phyloP scores from a whole-genome alignment of 2,797 vertebrate genomes.

The Epinephelus coioides region DNA sequence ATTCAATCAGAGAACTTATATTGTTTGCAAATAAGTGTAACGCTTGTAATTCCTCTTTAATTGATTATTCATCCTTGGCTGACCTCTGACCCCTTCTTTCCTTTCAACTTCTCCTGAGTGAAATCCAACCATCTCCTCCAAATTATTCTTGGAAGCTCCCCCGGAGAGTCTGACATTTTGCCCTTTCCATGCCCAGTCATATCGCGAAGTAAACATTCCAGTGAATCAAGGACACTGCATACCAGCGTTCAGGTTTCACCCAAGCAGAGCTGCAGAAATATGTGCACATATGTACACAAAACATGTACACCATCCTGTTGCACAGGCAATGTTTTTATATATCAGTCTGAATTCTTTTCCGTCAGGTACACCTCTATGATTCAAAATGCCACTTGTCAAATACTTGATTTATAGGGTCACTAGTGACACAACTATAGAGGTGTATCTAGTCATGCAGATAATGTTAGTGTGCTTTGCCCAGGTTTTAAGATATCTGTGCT shows the following conservation, averaged over 20 bases:
- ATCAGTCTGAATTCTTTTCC: conserved; percentile 1
- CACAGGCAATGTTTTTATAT: not conserved
- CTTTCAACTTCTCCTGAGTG: conserved; percentile 73
- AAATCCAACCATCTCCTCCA: conserved; percentile 77
- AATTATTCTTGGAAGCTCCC: conserved; percentile 83
- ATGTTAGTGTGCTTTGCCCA: not conserved
- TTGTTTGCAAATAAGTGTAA: conserved; percentile 79
- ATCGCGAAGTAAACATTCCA: conserved; percentile 74
- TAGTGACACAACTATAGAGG: not conserved
- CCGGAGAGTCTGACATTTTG: conserved; percentile 77
- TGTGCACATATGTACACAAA: conserved; percentile 33
- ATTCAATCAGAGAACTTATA: conserved; percentile 61
- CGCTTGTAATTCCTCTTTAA: conserved; percentile 77
- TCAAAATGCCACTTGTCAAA: not conserved
- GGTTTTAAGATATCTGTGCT: not conserved
- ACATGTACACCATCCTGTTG: not conserved
- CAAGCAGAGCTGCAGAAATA: conserved; percentile 31
- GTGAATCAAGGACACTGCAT: conserved; percentile 38
- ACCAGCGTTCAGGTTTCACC: conserved; percentile 62
- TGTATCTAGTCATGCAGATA: not conserved
- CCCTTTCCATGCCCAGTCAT: conserved; percentile 65
- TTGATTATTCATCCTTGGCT: conserved; percentile 73
- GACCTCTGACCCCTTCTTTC: conserved; percentile 71
- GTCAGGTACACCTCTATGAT: not conserved
- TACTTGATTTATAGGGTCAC: not conserved